Base-by-base conservation (phyloP, 1,140 invertebrate species). In the Potamilus streckersoni region DNA sequence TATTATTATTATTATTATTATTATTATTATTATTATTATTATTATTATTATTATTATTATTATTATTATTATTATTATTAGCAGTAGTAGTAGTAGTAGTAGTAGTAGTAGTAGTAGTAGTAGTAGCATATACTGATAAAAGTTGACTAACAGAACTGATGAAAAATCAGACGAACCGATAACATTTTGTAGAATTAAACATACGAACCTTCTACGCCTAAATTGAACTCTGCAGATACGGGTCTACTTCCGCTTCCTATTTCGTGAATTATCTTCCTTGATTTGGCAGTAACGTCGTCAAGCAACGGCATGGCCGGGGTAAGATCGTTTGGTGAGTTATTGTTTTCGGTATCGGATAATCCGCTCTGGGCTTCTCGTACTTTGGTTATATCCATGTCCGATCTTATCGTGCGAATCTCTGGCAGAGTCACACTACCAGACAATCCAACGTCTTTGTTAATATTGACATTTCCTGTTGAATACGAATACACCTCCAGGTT, bases 301-400 rank as follows among this genome's bases (percentile, higher is more conserved):
- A 93, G 88, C 5, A 93, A 83, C 2, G 93, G 93, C 93, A 93
- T 93, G 14, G 92, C 92, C 2, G 92, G 92, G 8, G 92, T 92
- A 58, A 79, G 65, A 71, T 85, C 83, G 75, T 79, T 83, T 15
- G 87, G 85, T 5, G 84, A 84, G 58, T 74, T 76, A 38, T 79
- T 68, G 70, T 79, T 73, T 72, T 75, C 67, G 74, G 64, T 66
- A 71, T 69, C 59, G 59, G 64, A 64, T 73, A 80, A 17, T 79
- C 83, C 15, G 11, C 38, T 49, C 38, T 49, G 38, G 11, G 38
- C 38, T 6, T 49, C 38, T 49, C 38, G 38, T 5, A 70, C 75
- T 57, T 71, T 77, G 12, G 70, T 69, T 16, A 77, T 73, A 23
- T 70, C 70, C 19, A 80, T 76, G 55, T 85, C 83, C 12, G 49